Evolutionary conservation across 2,888 invertebrate genomes (phyloP).

Genomic region (Strigamia crassipes): DNA sequence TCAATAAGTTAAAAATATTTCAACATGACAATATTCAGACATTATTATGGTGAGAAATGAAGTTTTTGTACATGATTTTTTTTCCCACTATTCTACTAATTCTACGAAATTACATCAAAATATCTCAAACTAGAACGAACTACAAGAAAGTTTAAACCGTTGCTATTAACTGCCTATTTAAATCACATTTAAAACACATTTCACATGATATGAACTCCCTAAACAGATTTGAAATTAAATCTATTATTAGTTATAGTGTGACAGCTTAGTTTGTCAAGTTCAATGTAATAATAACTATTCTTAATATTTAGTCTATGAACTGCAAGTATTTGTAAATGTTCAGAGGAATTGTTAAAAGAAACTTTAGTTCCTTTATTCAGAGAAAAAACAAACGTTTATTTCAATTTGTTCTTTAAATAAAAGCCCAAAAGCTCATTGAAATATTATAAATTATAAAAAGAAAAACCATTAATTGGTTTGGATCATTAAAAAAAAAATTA

Average conservation of each 20-base stretch:
- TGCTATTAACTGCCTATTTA: constrained; percentile 1
- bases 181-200: constrained; percentile 32
- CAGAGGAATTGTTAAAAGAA: constrained; percentile 16
- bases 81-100: background rate
- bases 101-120: constrained; percentile 17
- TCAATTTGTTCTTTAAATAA: background rate
- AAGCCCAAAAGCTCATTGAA: background rate
- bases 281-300: background rate
- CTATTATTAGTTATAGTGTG: constrained; percentile 1
- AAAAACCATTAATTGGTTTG: constrained; percentile 20
- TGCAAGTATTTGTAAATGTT: constrained; percentile 30
- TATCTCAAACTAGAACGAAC: constrained; percentile 23
- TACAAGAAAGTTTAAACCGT: constrained; percentile 20
- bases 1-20: constrained; percentile 14
- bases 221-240: constrained; percentile 24
- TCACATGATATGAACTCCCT: constrained; percentile 31
- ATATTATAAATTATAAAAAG: constrained; percentile 6
- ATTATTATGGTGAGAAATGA: constrained; percentile 37
- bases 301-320: constrained; percentile 14
- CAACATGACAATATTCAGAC: constrained; percentile 31
- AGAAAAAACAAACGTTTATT: constrained; percentile 3
- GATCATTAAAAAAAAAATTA: constrained; percentile 12
- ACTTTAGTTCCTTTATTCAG: constrained; percentile 4
- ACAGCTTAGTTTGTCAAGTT: background rate
- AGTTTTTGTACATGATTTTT: constrained; percentile 34